Evolutionary conservation across 2,113 vertebrate genomes (phyloP).

Genomic region (Motacilla tschutschensis): DNA sequence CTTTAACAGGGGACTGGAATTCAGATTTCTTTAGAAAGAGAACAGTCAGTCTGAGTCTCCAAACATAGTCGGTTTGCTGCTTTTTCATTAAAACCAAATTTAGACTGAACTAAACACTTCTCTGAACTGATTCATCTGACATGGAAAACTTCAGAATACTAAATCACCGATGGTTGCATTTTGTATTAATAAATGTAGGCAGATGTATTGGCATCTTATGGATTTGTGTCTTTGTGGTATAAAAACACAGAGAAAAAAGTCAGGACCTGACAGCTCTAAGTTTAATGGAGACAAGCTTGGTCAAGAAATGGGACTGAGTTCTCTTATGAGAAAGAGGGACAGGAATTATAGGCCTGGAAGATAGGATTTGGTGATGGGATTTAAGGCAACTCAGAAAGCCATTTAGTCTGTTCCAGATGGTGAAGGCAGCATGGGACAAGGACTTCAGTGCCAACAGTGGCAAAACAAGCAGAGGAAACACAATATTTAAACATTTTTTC

Average conservation of each 20-base stretch:
- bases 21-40: not conserved
- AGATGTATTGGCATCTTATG: not conserved
- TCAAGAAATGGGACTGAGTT: not conserved
- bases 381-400: not conserved
- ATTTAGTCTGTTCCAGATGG: not conserved
- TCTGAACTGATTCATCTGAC: conserved; percentile 19
- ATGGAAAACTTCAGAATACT: not conserved
- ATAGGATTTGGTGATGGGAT: not conserved
- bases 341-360: not conserved
- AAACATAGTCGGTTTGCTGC: not conserved
- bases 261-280: not conserved
- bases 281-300: not conserved
- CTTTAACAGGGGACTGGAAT: not conserved
- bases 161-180: not conserved
- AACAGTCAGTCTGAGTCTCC: not conserved
- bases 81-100: conserved; percentile 25
- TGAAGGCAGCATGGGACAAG: not conserved
- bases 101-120: not conserved
- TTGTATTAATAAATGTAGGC: not conserved
- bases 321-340: not conserved
- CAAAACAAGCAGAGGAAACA: not conserved
- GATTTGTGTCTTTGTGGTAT: not conserved
- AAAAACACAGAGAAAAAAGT: not conserved
- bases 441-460: not conserved
- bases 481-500: not conserved